Base-by-base conservation (phyloP, 2,797 vertebrate genomes). In the Melanotaenia boesemani region DNA sequence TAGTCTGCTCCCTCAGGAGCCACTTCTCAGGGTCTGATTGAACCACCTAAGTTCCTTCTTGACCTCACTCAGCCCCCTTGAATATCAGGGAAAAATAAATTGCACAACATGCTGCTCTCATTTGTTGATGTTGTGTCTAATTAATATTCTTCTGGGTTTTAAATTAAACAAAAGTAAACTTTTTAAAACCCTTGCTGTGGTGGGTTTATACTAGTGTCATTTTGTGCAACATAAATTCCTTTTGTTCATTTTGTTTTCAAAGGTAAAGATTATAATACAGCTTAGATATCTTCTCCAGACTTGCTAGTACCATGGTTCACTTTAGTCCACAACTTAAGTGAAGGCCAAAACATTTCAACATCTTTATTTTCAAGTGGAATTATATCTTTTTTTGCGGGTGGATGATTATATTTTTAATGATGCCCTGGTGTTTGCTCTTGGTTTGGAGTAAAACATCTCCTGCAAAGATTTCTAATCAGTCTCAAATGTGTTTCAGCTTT, bases 1-100 rank as follows among this genome's bases (percentile, higher is more conserved):
- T 91, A 88, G 91, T 85, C 70, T 78, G 52, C 64, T 84, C 86
- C 81, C 70, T 75, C 58, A 4, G 74, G 87, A 70, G 60, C 67
- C 18, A 39, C 74, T 71, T 69, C 74, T 82, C 69, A 0, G 77
- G 80, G 57, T 80, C 74, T 84, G 76, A 89, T 84, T 77, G 61
- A 80, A 74, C 82, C 72, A 65, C 70, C 72, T 73, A 44, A 1
- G 56, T 34, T 61, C 15, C 52, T 20, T 72, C 74, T 63, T 52
- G 15, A 81, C 86, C 79, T 77, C 64, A 56, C 46, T 50, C 44
- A 55, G 63, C 65, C 60, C 39, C 61, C 2, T 58, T 71, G 61
- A 79, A 15, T 66, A 62, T 65, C 48, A 50, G 52, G 2, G 52
- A 1, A 66, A 66, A 76, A 61, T 7, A 61, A 41, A 71, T 81